Evolutionary conservation across 2,888 invertebrate genomes (phyloP), one percentile per base, ranked within the genome.

Genomic region (Hoplodrina blanda): DNA sequence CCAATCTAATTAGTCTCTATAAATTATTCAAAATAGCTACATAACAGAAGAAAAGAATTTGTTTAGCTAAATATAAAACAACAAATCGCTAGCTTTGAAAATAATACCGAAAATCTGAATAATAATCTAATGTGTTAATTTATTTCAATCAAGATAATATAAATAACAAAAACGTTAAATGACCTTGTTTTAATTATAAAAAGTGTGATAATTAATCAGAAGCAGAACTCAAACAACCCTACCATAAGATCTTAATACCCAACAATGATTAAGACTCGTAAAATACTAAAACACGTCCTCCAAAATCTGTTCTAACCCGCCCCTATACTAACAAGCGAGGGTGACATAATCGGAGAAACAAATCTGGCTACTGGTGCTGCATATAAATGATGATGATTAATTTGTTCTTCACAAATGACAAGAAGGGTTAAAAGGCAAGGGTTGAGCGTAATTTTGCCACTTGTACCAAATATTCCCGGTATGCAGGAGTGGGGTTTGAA

Each of bases 341-440:
- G 95, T 92, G 94, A 93, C 93, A 93, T 94, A 95, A 96, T 96
- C 96, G 94, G 82, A 93, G 95, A 94, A 95, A 96, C 96, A 95
- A 96, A 96, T 96, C 96, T 95, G 93, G 92, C 94, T 92, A 94
- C 94, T 93, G 92, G 92, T 91, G 88, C 95, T 93, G 95, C 95
- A 96, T 96, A 93, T 94, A 96, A 96, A 96, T 96, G 96, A 96
- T 94, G 94, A 95, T 96, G 96, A 96, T 96, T 96, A 96, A 96
- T 96, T 95, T 95, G 95, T 95, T 94, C 95, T 91, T 92, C 93
- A 90, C 91, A 91, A 95, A 95, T 95, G 95, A 95, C 95, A 94
- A 92, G 95, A 95, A 96, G 95, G 96, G 95, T 95, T 95, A 95
- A 94, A 93, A 90, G 91, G 88, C 91, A 91, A 88, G 92, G 94